phyloP scores from a whole-genome alignment of 2,797 vertebrate genomes.

The Megalops cyprinoides region DNA sequence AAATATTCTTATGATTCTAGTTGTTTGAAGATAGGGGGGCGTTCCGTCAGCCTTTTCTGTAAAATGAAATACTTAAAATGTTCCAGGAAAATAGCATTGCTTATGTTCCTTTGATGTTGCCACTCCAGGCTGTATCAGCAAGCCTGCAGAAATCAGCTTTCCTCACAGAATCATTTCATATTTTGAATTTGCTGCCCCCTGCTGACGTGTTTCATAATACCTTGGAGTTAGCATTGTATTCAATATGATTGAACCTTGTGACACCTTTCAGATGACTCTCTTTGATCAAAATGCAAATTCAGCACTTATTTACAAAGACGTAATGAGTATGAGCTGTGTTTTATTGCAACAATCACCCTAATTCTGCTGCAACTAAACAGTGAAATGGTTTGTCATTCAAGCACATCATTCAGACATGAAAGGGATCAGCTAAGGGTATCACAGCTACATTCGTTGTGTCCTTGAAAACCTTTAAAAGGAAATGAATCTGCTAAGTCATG shows the following conservation, averaged over 20 bases:
- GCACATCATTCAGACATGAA: not conserved
- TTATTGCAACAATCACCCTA: no score
- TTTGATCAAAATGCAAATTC: not conserved
- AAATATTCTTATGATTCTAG: constrained; percentile 40
- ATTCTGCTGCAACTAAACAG: no score
- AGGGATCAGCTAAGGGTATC: constrained; percentile 6
- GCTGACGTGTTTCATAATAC: constrained; percentile 34
- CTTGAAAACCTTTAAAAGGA: not conserved
- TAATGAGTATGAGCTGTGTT: not conserved
- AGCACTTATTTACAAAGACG: not conserved
- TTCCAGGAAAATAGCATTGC: constrained; percentile 30
- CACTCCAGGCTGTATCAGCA: constrained; percentile 29
- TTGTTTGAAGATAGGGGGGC: constrained; percentile 7
- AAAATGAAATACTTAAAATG: constrained; percentile 48
- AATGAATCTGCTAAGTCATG: not conserved
- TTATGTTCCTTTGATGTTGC: constrained; percentile 42
- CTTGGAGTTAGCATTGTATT: not conserved
- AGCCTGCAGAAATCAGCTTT: not conserved
- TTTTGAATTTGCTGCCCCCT: constrained; percentile 54
- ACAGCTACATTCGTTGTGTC: not conserved
- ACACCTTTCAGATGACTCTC: not conserved
- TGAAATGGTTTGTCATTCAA: no score
- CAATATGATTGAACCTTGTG: constrained; percentile 3
- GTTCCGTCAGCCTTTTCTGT: constrained; percentile 33
- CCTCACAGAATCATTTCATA: constrained; percentile 34